Evolutionary conservation across 2,797 vertebrate genomes (phyloP).

Genomic region (Lagocephalus sceleratus): DNA sequence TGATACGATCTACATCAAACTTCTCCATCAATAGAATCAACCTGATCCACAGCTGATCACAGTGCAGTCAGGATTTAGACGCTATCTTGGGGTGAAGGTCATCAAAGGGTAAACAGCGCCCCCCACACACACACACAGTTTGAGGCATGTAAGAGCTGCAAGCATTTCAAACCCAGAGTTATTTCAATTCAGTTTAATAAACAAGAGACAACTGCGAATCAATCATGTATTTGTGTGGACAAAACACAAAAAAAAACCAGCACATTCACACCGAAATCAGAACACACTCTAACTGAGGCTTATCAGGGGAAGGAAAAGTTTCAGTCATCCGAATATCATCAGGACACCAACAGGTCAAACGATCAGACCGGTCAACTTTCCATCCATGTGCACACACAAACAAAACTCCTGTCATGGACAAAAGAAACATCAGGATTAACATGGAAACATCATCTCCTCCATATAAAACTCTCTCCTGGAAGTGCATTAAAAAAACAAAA

Average conservation of each 20-base stretch:
- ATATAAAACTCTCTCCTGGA: constrained; percentile 52
- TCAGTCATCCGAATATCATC: constrained; percentile 40
- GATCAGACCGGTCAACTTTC: constrained; percentile 25
- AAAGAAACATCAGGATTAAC: constrained; percentile 32
- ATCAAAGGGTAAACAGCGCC: no score
- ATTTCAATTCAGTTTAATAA: constrained; percentile 23
- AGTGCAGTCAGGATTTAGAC: no score
- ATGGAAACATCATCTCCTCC: constrained; percentile 19
- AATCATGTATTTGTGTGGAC: constrained; percentile 53
- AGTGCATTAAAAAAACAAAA: constrained; percentile 52
- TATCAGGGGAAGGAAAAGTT: constrained; percentile 24
- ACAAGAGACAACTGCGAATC: constrained; percentile 19
- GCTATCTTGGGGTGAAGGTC: no score
- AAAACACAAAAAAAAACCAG: constrained; percentile 64
- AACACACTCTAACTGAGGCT: constrained; percentile 34
- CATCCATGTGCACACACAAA: constrained; percentile 21
- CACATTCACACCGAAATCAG: constrained; percentile 28
- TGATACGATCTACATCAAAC: no score
- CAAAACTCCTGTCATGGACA: constrained; percentile 30
- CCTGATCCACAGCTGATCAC: no score
- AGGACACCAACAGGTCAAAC: constrained; percentile 36
- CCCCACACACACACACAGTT: neutral
- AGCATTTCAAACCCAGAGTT: constrained; percentile 3
- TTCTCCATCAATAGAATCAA: no score
- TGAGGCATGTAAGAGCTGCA: neutral